These are phyloP conservation scores for Pao palembangensis DNA, from an alignment of 2,113 vertebrate species.

Conservation along the genomic window DNA sequence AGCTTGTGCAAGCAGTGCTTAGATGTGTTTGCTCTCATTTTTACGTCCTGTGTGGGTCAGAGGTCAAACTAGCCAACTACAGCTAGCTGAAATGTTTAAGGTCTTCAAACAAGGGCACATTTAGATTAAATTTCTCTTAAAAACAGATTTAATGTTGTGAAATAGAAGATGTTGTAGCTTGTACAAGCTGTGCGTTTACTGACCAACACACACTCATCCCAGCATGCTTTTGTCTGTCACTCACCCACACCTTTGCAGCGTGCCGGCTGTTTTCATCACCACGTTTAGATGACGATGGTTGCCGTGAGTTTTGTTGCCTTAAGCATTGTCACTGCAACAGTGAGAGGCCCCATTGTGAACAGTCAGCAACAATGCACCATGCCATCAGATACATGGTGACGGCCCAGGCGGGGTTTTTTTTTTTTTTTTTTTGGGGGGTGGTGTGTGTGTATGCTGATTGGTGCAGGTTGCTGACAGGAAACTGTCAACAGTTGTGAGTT, in stretches of 20 bases:
- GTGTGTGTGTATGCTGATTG: constrained; percentile 47
- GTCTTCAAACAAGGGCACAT: too few relatives aligned
- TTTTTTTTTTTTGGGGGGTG: too few relatives aligned
- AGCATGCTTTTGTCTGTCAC: neutral
- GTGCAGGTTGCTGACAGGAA: constrained; percentile 57
- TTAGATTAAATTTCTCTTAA: too few relatives aligned
- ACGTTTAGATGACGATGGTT: constrained; percentile 38
- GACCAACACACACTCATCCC: constrained; percentile 1
- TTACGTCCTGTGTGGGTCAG: constrained; percentile 24
- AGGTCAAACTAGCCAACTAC: constrained; percentile 19
- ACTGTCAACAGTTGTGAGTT: constrained; percentile 51
- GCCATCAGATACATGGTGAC: constrained; percentile 26
- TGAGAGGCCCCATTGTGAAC: constrained; percentile 37
- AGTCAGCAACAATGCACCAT: constrained; percentile 37
- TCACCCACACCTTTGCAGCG: constrained; percentile 34
- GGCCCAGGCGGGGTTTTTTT: constrained; percentile 28
- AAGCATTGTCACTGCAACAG: constrained; percentile 27
- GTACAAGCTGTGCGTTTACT: constrained; percentile 1
- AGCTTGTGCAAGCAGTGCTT: constrained; percentile 33
- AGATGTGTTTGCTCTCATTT: constrained; percentile 41
- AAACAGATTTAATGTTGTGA: too few relatives aligned
- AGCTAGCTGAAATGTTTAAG: too few relatives aligned
- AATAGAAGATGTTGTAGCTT: too few relatives aligned
- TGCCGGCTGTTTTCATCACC: constrained; percentile 35
- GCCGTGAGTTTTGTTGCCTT: constrained; percentile 9